A percentile compares a stretch with the other conserved stretches of the same genome.
These are phyloP conservation scores for Ceratina australensis DNA, from an alignment of 1,140 invertebrate genomes.

Conservation along the genomic window DNA sequence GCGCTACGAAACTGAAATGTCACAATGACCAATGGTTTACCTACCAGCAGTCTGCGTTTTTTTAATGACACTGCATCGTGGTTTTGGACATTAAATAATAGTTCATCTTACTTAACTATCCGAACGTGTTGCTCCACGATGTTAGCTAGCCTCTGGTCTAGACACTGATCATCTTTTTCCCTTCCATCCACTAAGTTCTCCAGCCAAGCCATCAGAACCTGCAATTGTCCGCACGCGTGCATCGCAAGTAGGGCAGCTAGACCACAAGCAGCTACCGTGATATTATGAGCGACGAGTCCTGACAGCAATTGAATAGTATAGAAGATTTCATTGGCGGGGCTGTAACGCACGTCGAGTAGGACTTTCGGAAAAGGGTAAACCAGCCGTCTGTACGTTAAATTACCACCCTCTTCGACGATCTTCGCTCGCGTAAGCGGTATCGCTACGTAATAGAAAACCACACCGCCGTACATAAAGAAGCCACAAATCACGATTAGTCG, in stretches of 20 bases:
- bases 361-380: constrained; percentile 58
- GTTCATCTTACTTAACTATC: too few relatives aligned
- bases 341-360: constrained; percentile 47
- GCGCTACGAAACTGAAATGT: constrained; percentile 54
- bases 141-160: too few relatives aligned
- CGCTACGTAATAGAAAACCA: constrained; percentile 34
- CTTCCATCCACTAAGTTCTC: constrained; percentile 23
- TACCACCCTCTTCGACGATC: constrained; percentile 33
- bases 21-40: too few relatives aligned
- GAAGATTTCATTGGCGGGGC: constrained; percentile 58
- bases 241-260: constrained; percentile 61
- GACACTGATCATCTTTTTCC: too few relatives aligned
- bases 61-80: too few relatives aligned
- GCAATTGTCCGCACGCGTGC: constrained; percentile 67
- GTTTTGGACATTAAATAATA: too few relatives aligned
- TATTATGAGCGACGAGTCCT: constrained; percentile 57
- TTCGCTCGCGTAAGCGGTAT: constrained; percentile 28
- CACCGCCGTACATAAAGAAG: constrained; percentile 46
- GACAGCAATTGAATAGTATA: constrained; percentile 54
- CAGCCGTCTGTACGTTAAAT: constrained; percentile 49
- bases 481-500: constrained; percentile 29
- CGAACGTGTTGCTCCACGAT: too few relatives aligned
- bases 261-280: constrained; percentile 52
- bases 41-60: too few relatives aligned
- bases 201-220: constrained; percentile 61